Evolutionary conservation across 2,888 invertebrate species (phyloP), one percentile per base, ranked within the genome.

Genomic region (Ochropacha duplaris): DNA sequence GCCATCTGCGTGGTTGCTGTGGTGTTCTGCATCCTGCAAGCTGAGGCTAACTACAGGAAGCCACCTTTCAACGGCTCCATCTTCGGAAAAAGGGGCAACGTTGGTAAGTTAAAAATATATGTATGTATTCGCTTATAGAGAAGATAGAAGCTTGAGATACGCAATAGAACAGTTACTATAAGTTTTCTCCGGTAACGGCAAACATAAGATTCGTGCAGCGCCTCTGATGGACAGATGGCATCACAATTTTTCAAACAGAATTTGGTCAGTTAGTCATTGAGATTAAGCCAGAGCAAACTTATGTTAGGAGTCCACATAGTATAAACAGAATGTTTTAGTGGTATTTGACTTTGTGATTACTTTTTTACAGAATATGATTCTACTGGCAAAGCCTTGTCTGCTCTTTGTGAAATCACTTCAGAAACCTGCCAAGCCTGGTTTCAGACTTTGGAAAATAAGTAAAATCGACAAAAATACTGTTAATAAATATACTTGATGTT

Each of bases 21-120:
- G 57, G 71, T 92, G 9, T 66, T 94, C 59, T 82, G 89, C 61
- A 68, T 93, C 28, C 71, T 93, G 14, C 78, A 85, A 0, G 65
- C 81, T 34, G 95, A 95, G 64, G 96, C 95, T 1, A 95, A 95
- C 14, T 97, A 96, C 89, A 94, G 96, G 79, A 98, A 98, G 84
- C 97, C 97, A 1, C 97, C 97, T 3, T 97, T 98, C 88, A 98
- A 98, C 79, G 98, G 98, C 22, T 97, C 97, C 72, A 98, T 98
- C 77, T 98, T 98, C 77, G 98, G 98, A 60, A 98, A 98, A 85
- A 94, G 98, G 59, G 94, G 93, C 59, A 94, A 94, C 59, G 88
- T 94, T 60, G 93, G 88, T 88, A 63, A 78, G 81, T 19, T 19
- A 12, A n/a, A 0, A n/a, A n/a, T n/a, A 36, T 36, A 36, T 6